Evolutionary conservation across 2,113 vertebrate genomes (phyloP), one percentile per base, ranked within the genome.

Genomic region (Paraplagusia blochii): DNA sequence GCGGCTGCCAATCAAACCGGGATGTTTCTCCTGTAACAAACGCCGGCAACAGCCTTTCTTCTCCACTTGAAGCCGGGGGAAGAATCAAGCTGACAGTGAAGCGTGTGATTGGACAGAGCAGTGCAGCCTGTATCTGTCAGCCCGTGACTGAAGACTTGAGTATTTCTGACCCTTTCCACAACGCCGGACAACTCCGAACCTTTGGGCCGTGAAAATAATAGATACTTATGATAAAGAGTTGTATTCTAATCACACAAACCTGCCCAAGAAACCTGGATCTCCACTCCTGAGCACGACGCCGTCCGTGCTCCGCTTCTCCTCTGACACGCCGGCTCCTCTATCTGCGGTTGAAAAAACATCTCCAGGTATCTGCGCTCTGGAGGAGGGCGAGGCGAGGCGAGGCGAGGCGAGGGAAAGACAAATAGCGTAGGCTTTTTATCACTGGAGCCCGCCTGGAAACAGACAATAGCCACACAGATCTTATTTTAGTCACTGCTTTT

Each of bases 381-480:
- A 86, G 80, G 80, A 87, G 78, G 77, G 60, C 81, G 73, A 74
- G 67, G 80, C 63, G 77, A 69, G 58, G 63, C 74, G n/a, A n/a
- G 77, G 60, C 81, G 73, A 74, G 67, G 80, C 63, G 77, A 69
- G 58, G 63, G 74, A 83, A 79, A 88, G 87, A 90, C 81, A 88
- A 89, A 86, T 86, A 83, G 87, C 84, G 84, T 85, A 69, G 83
- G 86, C 69, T 87, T 79, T 87, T 87, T 87, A 88, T 90, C 85
- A 85, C 73, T 75, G 79, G 74, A 87, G 81, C 81, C 85, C 86
- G 86, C 71, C 84, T 83, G 66, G 73, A 86, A 85, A 81, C 63
- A 87, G 81, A 90, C 83, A 88, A 87, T 85, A 85, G 81, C 77
- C 80, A 84, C 79, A 84, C 70, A 85, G 79, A 80, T 81, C 87